Percentiles rank a stretch among this genome's conserved stretches.
phyloP scores from a whole-genome alignment of 2,888 invertebrate genomes.

The Sinohyriopsis cumingii region DNA sequence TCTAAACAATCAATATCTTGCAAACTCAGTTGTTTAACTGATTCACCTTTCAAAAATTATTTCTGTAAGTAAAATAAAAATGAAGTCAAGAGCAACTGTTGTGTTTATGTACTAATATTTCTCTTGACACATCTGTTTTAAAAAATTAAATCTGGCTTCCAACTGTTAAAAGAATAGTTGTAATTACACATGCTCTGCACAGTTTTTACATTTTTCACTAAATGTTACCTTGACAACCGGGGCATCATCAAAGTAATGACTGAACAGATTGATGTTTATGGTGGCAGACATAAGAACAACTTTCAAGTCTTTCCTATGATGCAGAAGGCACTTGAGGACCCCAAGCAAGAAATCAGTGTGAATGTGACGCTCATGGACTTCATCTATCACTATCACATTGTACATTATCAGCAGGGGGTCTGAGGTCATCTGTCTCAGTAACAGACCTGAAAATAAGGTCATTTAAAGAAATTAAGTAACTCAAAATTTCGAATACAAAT shows the following conservation, averaged over 20 bases:
- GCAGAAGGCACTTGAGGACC: constrained; percentile 91
- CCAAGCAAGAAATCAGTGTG: constrained; percentile 88
- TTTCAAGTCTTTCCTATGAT: constrained; percentile 85
- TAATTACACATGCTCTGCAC: too few relatives aligned
- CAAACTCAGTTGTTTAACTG: too few relatives aligned
- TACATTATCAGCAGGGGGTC: constrained; percentile 85
- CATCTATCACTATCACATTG: constrained; percentile 95
- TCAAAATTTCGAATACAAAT: background rate
- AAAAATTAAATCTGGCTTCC: too few relatives aligned
- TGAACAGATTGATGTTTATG: constrained; percentile 96
- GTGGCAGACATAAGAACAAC: constrained; percentile 97
- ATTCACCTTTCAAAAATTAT: too few relatives aligned
- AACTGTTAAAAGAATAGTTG: too few relatives aligned
- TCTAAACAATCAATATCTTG: too few relatives aligned
- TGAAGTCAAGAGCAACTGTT: too few relatives aligned
- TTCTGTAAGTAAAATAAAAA: too few relatives aligned
- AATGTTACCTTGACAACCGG: constrained; percentile 83
- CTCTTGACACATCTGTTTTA: too few relatives aligned
- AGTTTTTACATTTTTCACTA: background rate
- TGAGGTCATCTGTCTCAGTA: constrained; percentile 82
- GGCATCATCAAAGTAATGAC: constrained; percentile 90
- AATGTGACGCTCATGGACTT: constrained; percentile 95
- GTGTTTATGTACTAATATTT: too few relatives aligned
- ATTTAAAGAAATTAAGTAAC: constrained; percentile 2
- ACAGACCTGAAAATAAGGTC: constrained; percentile 58